Conservation (phyloP, 2,113 vertebrate species). For the Picathartes gymnocephalus region DNA sequence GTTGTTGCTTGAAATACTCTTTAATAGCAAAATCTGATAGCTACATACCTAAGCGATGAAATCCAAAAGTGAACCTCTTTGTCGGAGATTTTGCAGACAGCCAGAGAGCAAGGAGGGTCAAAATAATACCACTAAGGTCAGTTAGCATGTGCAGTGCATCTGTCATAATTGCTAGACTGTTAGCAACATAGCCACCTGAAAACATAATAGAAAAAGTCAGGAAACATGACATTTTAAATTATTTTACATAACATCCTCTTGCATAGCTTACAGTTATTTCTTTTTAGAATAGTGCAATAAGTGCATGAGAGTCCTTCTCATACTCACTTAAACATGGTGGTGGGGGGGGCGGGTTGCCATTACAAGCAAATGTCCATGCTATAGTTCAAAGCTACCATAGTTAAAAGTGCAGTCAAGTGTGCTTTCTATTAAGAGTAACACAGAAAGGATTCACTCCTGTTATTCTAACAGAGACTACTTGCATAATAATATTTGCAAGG, state of each 20-base stretch:
- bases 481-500: not conserved
- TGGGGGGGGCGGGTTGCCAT: not conserved
- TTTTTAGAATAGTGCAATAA: not conserved
- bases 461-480: not conserved
- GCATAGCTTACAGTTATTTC: not conserved
- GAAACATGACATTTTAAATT: not conserved
- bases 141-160: slow-evolving; percentile 95
- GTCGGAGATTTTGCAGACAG: slow-evolving; percentile 91
- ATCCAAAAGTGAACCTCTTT: slow-evolving; percentile 91
- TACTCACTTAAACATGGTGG: not conserved
- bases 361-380: not conserved
- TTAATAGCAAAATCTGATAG: not conserved
- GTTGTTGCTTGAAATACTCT: not conserved
- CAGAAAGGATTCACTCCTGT: not conserved
- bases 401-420: not conserved
- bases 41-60: slow-evolving; percentile 90
- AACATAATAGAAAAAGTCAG: slow-evolving; percentile 34
- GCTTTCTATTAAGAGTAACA: not conserved
- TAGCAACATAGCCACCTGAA: slow-evolving; percentile 91
- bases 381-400: not conserved
- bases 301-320: not conserved
- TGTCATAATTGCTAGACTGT: slow-evolving; percentile 97
- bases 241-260: not conserved
- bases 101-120: slow-evolving; percentile 93
- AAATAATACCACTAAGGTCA: slow-evolving; percentile 91